Percentiles rank a stretch among this genome's conserved stretches.
phyloP scores from a whole-genome alignment of 2,888 invertebrate species.

The Calliopum simillimum region DNA sequence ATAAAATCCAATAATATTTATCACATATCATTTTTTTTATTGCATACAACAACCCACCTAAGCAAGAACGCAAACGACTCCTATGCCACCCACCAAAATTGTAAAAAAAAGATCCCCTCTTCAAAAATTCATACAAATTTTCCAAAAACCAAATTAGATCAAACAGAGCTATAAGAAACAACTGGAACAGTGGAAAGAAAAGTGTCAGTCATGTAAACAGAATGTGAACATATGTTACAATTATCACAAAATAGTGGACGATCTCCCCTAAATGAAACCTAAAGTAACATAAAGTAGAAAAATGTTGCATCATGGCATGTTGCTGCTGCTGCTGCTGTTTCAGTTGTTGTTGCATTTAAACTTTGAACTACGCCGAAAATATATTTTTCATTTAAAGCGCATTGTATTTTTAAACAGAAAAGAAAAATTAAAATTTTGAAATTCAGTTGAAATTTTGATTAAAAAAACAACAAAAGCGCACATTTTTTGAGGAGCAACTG shows the following conservation, averaged over 20 bases:
- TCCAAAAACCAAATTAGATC: slow-evolving; percentile 17
- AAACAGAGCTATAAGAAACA: slow-evolving; percentile 33
- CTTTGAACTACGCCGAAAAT: slow-evolving; percentile 53
- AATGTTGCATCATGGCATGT: slow-evolving; percentile 42
- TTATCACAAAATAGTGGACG: slow-evolving; percentile 10
- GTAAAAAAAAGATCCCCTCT: background rate
- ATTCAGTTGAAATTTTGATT: too few species aligned
- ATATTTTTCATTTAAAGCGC: slow-evolving; percentile 36
- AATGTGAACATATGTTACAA: slow-evolving; percentile 26
- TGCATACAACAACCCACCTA: too few species aligned
- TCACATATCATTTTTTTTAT: too few species aligned
- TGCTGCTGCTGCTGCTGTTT: background rate
- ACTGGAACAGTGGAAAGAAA: slow-evolving; percentile 26
- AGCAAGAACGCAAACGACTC: too few species aligned
- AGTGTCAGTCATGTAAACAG: slow-evolving; percentile 1
- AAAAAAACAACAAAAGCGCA: slow-evolving; percentile 25
- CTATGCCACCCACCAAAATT: too few species aligned
- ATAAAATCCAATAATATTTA: too few species aligned
- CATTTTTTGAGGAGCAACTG: too few species aligned
- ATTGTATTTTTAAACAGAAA: background rate
- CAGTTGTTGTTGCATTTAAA: slow-evolving; percentile 46
- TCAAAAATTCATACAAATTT: slow-evolving; percentile 22
- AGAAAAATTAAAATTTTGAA: slow-evolving; percentile 3
- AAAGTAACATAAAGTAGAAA: slow-evolving; percentile 4
- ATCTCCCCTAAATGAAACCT: too few species aligned